phyloP scores from a whole-genome alignment of 2,113 vertebrate species.

The Psittacula cyanocephala region DNA sequence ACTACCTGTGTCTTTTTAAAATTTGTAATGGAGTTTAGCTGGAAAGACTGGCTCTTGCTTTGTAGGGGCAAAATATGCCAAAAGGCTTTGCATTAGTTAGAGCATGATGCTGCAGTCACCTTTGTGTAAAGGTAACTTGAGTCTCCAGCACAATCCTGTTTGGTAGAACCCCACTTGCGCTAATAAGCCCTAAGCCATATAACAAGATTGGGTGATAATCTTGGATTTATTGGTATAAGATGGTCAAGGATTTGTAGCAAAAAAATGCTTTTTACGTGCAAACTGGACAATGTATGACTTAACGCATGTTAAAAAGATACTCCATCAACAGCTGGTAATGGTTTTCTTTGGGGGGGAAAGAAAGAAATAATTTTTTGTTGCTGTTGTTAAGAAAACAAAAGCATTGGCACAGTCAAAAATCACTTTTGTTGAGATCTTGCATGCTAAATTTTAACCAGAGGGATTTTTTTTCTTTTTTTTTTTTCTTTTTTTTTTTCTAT shows the following conservation, averaged over 20 bases:
- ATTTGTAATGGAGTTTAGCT: not conserved
- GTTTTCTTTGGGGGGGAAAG: constrained; percentile 45
- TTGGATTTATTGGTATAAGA: not conserved
- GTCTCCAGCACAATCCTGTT: accelerated
- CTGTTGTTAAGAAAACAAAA: constrained; percentile 58
- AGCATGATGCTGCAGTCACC: not conserved
- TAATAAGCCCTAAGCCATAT: not conserved
- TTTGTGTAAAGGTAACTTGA: not conserved
- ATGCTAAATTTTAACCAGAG: constrained; percentile 60
- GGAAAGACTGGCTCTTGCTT: not conserved
- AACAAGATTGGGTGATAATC: not conserved
- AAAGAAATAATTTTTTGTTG: constrained; percentile 31
- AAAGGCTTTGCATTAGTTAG: not conserved
- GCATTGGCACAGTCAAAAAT: constrained; percentile 48
- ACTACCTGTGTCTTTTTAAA: not conserved
- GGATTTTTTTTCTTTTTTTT: not conserved
- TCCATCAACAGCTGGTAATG: constrained; percentile 39
- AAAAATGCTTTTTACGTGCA: constrained; percentile 22
- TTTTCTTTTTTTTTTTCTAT: not conserved
- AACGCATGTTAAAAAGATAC: constrained; percentile 9
- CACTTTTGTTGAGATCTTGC: constrained; percentile 47
- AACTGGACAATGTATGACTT: constrained; percentile 40
- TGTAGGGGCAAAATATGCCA: not conserved
- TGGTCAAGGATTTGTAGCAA: constrained; percentile 39
- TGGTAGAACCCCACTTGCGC: not conserved